Percentiles rank a stretch among this genome's conserved stretches.
phyloP scores from a whole-genome alignment of 1,140 invertebrate genomes.

The Tetramorium simillimum region DNA sequence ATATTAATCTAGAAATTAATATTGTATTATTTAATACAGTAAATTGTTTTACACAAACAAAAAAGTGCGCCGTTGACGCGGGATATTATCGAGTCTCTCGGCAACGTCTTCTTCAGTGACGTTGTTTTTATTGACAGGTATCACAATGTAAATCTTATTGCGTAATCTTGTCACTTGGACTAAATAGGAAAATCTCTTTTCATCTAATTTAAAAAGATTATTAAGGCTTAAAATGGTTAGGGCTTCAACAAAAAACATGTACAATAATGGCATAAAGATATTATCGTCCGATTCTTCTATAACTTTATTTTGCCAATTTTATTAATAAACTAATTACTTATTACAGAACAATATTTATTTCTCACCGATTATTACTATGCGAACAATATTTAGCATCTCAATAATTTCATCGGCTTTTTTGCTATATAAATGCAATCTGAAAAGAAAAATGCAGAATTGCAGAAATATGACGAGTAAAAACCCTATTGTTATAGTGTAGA shows the following conservation, averaged over 20 bases:
- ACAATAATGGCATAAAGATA: slow-evolving; percentile 66
- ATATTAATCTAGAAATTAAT: background rate
- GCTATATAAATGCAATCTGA: slow-evolving; percentile 88
- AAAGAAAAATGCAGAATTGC: slow-evolving; percentile 67
- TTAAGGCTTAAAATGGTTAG: slow-evolving; percentile 87
- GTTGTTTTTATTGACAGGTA: background rate
- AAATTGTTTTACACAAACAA: background rate
- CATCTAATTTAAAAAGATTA: slow-evolving; percentile 87
- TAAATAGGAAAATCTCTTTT: slow-evolving; percentile 71
- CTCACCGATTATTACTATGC: slow-evolving; percentile 87
- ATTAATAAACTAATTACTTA: slow-evolving; percentile 75
- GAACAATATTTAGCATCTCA: slow-evolving; percentile 89
- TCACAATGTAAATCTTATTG: background rate
- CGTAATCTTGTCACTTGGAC: background rate
- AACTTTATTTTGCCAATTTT: slow-evolving; percentile 84
- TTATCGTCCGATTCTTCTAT: slow-evolving; percentile 87
- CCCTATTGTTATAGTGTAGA: background rate
- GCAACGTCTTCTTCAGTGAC: background rate
- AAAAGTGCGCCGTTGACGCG: background rate
- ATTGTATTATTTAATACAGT: slow-evolving; percentile 19
- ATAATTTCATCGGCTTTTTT: slow-evolving; percentile 89
- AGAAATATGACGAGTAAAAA: background rate
- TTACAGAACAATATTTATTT: slow-evolving; percentile 73
- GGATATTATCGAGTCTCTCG: background rate
- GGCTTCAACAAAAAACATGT: no score